A percentile compares a stretch with the other conserved stretches of the same genome.
These are phyloP conservation scores for Polydrusus cervinus DNA, from an alignment of 2,888 invertebrate species.

Conservation along the genomic window DNA sequence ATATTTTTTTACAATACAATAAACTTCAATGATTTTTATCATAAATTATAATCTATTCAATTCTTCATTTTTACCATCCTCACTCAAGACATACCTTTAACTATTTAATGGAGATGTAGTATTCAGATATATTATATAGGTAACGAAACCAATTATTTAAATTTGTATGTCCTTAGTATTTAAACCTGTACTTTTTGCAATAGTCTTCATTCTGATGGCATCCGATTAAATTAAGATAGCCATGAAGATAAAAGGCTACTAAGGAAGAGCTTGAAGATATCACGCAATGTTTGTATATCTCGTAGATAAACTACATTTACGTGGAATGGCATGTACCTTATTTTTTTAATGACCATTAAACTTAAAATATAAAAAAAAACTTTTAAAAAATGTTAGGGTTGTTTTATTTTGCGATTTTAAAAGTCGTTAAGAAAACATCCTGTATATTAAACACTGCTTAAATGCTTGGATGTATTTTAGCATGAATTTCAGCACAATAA, in stretches of 20 bases:
- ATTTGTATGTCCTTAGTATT: conserved; percentile 13
- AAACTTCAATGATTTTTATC: no score
- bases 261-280: conserved; percentile 21
- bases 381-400: no score
- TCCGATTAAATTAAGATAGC: conserved; percentile 21
- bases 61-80: no score
- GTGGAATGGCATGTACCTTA: background rate
- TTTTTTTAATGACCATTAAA: background rate
- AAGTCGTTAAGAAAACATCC: no score
- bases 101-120: background rate
- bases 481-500: background rate
- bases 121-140: background rate
- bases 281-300: conserved; percentile 14
- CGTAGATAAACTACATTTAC: no score
- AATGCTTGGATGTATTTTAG: background rate
- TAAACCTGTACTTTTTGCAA: conserved; percentile 15
- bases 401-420: no score
- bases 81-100: background rate
- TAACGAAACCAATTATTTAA: conserved; percentile 2
- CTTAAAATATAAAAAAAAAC: background rate
- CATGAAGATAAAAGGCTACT: conserved; percentile 12
- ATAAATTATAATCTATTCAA: no score
- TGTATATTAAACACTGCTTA: no score
- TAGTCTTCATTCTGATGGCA: background rate
- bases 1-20: no score